Evolutionary conservation across 2,797 vertebrate species (phyloP).

Genomic region (Phylloscopus collybita): DNA sequence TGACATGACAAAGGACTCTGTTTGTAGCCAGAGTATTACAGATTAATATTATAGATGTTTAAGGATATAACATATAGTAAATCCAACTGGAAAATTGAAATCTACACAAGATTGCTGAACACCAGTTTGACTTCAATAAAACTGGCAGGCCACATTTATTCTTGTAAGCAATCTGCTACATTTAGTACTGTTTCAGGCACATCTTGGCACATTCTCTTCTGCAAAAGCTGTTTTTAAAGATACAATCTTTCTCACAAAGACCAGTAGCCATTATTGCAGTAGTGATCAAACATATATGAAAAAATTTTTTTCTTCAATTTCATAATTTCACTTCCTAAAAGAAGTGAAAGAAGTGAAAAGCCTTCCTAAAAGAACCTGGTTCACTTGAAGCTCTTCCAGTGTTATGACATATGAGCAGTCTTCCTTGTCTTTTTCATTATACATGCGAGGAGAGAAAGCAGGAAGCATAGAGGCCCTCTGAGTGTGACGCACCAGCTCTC

Average conservation of each 20-base stretch:
- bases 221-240: not conserved
- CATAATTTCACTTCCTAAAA: not conserved
- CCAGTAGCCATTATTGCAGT: not conserved
- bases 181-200: not conserved
- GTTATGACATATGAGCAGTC: not conserved
- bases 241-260: not conserved
- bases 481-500: not conserved
- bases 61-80: not conserved
- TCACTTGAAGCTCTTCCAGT: not conserved
- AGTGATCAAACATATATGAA: not conserved
- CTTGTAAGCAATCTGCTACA: not conserved
- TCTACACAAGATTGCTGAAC: not conserved
- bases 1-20: not conserved
- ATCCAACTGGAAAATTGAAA: not conserved
- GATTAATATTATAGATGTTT: not conserved
- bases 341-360: too few species aligned
- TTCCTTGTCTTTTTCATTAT: not conserved
- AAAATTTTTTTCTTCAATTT: not conserved
- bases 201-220: not conserved
- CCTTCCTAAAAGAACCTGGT: not conserved
- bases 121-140: slow-evolving; percentile 7
- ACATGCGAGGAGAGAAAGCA: not conserved
- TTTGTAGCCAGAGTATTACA: not conserved
- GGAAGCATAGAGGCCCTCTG: not conserved
- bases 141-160: not conserved